Base-by-base conservation (phyloP, 2,888 invertebrate genomes). In the Tenthredo scrophulariae region DNA sequence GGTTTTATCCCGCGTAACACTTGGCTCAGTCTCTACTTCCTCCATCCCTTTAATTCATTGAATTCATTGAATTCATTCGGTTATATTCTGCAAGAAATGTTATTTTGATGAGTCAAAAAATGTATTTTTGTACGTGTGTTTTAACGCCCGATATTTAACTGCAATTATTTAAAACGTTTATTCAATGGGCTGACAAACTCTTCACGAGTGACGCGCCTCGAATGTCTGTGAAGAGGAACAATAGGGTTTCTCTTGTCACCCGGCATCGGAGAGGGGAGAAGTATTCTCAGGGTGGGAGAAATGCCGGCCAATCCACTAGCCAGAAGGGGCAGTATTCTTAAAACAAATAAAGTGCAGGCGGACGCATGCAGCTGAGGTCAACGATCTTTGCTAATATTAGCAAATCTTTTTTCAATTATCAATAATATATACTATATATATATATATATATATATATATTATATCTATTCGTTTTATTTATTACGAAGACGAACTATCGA, bases 321-420 rank as follows among this genome's bases (percentile, higher is more conserved):
- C 26, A 58, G 80, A 80, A 58, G 58, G 62, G 80, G 40, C 80
- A 62, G 54, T 77, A 46, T 46, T 77, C 77, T 77, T 77, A 54
- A 80, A 80, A 80, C 80, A 80, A 80, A 62, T 80, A 80, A 80
- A 80, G 80, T 80, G 80, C 80, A 80, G 62, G 58, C 80, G 80
- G 80, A 62, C 80, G 62, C 58, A 40, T 80, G 80, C 80, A 80
- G 22, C 80, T 33, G 58, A 40, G 80, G 80, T 80, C 80, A 33
- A 80, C 80, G 80, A 62, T 80, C 80, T 80, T 62, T 62, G 80
- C 58, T 80, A 80, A 80, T 80, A 62, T 80, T 80, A 80, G 62
- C 58, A 58, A 80, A 80, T 62, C 50, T 54, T 80, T 40, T 62
- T 29, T 54, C 77, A 29, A 5, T 29, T 33, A 40, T 15, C 29